Evolutionary conservation across 2,888 invertebrate species (phyloP).

Genomic region (Himalopsyche kuldschensis): DNA sequence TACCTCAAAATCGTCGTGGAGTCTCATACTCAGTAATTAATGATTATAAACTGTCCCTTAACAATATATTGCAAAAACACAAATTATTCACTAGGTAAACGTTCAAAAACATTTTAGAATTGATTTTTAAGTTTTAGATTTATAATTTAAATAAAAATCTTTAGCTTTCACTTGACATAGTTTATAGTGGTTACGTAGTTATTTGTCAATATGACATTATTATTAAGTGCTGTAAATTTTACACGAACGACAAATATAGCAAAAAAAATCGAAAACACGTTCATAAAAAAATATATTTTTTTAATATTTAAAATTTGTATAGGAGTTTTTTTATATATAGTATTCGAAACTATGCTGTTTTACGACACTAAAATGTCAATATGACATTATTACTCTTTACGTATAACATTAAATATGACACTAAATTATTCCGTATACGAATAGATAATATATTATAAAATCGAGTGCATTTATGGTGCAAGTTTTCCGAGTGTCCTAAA

Average conservation of each 20-base stretch:
- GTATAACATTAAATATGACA: not conserved
- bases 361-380: not conserved
- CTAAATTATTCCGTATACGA: not conserved
- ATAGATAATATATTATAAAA: not conserved
- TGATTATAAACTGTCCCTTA: not conserved
- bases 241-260: not conserved
- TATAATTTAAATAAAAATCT: not conserved
- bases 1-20: conserved; percentile 39
- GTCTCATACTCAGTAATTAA: conserved; percentile 29
- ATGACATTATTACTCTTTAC: not conserved
- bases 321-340: not conserved
- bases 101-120: not conserved
- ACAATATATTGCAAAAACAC: not conserved
- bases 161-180: not conserved
- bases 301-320: not conserved
- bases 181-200: not conserved
- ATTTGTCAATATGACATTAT: not conserved
- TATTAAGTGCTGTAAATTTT: not conserved
- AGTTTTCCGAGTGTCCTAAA: not conserved
- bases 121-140: not conserved
- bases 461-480: not conserved
- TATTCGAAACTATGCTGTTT: not conserved
- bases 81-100: not conserved
- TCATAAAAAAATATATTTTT: not conserved
- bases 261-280: not conserved